phyloP scores from a whole-genome alignment of 2,888 invertebrate species.

The Sphaerophoria taeniata region DNA sequence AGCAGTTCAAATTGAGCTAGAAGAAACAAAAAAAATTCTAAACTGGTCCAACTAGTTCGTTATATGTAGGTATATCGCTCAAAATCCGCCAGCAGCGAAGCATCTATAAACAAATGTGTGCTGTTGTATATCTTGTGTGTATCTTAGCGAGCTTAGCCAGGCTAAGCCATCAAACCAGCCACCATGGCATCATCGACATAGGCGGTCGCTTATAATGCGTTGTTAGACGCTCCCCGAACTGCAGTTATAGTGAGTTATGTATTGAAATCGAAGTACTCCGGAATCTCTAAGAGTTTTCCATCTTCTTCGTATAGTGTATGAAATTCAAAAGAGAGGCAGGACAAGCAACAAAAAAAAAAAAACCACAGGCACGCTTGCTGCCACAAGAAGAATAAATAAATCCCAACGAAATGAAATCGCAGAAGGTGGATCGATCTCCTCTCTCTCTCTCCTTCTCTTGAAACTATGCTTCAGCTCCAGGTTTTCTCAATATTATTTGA shows the following conservation, averaged over 20 bases:
- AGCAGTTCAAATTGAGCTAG: constrained; percentile 44
- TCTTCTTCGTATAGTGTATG: constrained; percentile 18
- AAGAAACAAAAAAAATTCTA: constrained; percentile 14
- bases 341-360: background rate
- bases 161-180: constrained; percentile 38
- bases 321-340: background rate
- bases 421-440: constrained; percentile 70
- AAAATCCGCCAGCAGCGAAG: constrained; percentile 63
- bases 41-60: constrained; percentile 73
- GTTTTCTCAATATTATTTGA: constrained; percentile 9
- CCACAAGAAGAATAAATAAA: constrained; percentile 62
- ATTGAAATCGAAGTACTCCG: constrained; percentile 73
- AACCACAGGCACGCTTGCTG: constrained; percentile 18
- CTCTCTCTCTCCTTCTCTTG: constrained; percentile 28
- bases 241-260: constrained; percentile 71
- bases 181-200: constrained; percentile 70
- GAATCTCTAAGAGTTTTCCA: constrained; percentile 65
- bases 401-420: constrained; percentile 66
- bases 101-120: constrained; percentile 7
- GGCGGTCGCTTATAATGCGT: constrained; percentile 69
- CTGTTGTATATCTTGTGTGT: constrained; percentile 37
- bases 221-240: constrained; percentile 60
- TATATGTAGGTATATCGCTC: constrained; percentile 32
- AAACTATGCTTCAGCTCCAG: constrained; percentile 4
- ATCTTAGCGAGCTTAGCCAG: constrained; percentile 13